Evolutionary conservation across 2,797 vertebrate species (phyloP), one percentile per base, ranked within the genome.

Genomic region (Ataeniobius toweri): DNA sequence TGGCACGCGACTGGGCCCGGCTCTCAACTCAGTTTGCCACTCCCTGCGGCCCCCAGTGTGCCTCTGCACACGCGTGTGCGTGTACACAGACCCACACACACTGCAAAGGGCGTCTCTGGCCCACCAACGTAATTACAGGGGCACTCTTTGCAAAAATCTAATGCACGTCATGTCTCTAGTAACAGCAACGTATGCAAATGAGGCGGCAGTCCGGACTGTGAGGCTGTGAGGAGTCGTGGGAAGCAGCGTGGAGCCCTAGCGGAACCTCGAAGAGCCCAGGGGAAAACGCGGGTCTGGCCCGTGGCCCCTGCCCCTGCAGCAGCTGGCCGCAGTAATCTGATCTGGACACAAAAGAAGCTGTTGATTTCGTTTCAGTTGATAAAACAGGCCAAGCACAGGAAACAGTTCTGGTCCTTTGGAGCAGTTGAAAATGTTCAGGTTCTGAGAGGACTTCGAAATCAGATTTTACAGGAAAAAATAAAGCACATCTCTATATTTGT

Each of bases 321-420:
- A 97, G 96, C 97, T 97, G 96, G 95, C 95, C 89, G 80, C 90
- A 88, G 97, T 96, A 96, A 97, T 96, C 95, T 93, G 96, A 96
- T 96, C 95, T 90, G 81, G 79, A 96, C 94, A 97, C 96, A 97
- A 97, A 96, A 94, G 93, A 86, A 90, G 91, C 93, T 93, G 94
- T 93, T 84, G 93, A 88, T 92, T 93, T 89, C 87, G 74, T 81
- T 83, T 81, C 71, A 88, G 87, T 92, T 94, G 92, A 93, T 93
- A 92, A 74, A 89, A 39, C 72, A n/a, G 53, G 18, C 12, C 26
- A 48, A 26, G 2, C 20, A 36, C 4, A 51, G 3, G 24, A 63
- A 71, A 28, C 50, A 14, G 50, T 5, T 31, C 75, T 1, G 69
- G 16, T 68, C 67, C 22, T 39, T 2, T 55, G 24, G n/a, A 41